phyloP scores from a whole-genome alignment of 2,113 vertebrate species.

The Okapia johnstoni region DNA sequence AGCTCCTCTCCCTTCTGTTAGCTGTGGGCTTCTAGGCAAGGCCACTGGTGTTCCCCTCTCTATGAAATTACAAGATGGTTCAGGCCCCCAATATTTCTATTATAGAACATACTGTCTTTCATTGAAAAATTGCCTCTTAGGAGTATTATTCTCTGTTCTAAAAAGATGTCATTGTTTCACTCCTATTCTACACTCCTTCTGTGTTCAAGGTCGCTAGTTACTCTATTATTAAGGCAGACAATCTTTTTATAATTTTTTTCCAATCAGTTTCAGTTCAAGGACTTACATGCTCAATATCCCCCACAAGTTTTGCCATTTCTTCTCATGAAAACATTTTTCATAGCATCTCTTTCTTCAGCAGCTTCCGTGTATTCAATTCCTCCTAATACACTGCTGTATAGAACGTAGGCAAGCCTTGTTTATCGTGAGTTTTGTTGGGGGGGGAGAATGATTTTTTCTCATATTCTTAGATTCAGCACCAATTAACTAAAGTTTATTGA shows the following conservation, averaged over 20 bases:
- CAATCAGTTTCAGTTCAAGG: constrained; percentile 82
- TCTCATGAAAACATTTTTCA: constrained; percentile 79
- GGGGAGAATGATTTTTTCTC: constrained; percentile 39
- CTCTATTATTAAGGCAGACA: constrained; percentile 80
- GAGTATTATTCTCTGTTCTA: constrained; percentile 78
- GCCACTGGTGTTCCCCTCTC: constrained; percentile 56
- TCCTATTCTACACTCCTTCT: constrained; percentile 77
- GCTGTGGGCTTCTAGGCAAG: constrained; percentile 41
- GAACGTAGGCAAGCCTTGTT: constrained; percentile 65
- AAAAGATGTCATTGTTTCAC: constrained; percentile 84
- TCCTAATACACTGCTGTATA: constrained; percentile 64
- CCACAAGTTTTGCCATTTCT: constrained; percentile 82
- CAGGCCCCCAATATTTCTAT: constrained; percentile 62
- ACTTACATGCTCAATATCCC: constrained; percentile 75
- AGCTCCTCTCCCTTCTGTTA: constrained; percentile 46
- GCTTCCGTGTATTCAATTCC: constrained; percentile 65
- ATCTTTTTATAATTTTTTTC: constrained; percentile 73
- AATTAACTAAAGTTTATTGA: constrained; percentile 66
- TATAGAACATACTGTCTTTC: constrained; percentile 70
- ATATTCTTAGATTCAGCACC: constrained; percentile 59
- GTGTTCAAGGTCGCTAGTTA: constrained; percentile 83
- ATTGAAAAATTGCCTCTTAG: constrained; percentile 78
- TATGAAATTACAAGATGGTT: constrained; percentile 71
- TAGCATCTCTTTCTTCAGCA: constrained; percentile 70
- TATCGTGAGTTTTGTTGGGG: constrained; percentile 70